phyloP scores from a whole-genome alignment of 2,888 invertebrate genomes.

The Lysandra bellargus region DNA sequence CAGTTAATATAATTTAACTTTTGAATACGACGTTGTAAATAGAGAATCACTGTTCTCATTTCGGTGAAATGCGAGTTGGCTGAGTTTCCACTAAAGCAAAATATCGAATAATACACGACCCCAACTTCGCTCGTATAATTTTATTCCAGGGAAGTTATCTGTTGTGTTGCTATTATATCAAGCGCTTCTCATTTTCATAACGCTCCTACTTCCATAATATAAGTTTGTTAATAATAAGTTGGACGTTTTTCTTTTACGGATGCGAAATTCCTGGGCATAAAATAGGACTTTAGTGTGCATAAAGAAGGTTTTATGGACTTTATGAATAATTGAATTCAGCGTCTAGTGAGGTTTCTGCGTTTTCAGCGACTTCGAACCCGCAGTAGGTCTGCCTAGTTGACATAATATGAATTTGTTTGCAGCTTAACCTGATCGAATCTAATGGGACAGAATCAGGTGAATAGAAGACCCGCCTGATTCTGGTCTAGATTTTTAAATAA shows the following conservation, averaged over 20 bases:
- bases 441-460: too few species aligned
- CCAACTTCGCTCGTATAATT: conserved; percentile 30
- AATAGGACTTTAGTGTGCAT: background rate
- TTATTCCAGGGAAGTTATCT: conserved; percentile 29
- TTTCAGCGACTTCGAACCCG: background rate
- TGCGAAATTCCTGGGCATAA: background rate
- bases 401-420: background rate
- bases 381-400: background rate
- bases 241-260: conserved; percentile 7
- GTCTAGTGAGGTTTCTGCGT: background rate
- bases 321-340: background rate
- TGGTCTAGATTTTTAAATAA: too few species aligned
- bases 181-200: conserved; percentile 29
- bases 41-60: conserved; percentile 24
- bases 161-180: conserved; percentile 30
- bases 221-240: conserved; percentile 26
- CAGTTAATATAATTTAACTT: conserved; percentile 14
- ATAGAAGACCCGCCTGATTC: too few species aligned
- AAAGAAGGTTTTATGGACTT: conserved; percentile 3
- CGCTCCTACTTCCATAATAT: conserved; percentile 20
- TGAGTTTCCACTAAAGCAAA: conserved; percentile 16
- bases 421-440: too few species aligned
- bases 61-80: conserved; percentile 26
- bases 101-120: conserved; percentile 26
- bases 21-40: conserved; percentile 26